Evolutionary conservation across 2,113 vertebrate species (phyloP), one percentile per base, ranked within the genome.

Genomic region (Pungitius pungitius): DNA sequence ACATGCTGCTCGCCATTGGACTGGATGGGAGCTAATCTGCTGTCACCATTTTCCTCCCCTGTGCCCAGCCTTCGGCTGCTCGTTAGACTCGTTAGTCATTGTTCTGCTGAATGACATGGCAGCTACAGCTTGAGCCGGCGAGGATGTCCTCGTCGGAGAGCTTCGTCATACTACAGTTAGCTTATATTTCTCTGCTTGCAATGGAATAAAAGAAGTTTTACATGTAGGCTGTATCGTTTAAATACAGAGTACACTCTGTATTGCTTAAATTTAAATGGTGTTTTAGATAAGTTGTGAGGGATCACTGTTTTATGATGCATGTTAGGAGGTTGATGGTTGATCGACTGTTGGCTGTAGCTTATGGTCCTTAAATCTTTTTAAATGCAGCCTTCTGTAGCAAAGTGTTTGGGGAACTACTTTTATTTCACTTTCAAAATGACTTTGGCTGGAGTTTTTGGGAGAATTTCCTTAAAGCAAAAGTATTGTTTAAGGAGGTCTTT

Each of bases 401-500:
- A 45, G 58, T 26, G 40, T 76, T 78, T 66, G 17, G 30, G 60
- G 37, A 80, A 51, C 52, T 59, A 49, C 66, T 60, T 69, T 69
- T 54, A 62, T 70, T 78, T 77, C 58, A 42, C 30, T 74, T 75
- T 86, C 26, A 61, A 73, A 81, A 63, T 61, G 52, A 68, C 33
- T 67, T 63, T 56, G 6, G 20, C 24, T 70, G 57, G 37, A 47
- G 65, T 20, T 65, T 59, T 84, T 60, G 71, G 22, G 60, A 49
- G 5, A 72, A 52, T 59, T 2, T 24, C n/a, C n/a, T 69, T 70
- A 15, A 73, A 77, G 69, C 39, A 10, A 52, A 74, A 69, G 64
- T 51, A 69, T 57, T 74, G 66, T 71, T 51, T 37, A 59, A 76
- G n/a, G 26, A 85, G 47, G 65, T 78, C 55, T 69, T 57, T 37